Base-by-base conservation (phyloP, 2,888 invertebrate genomes). In the Noctua janthe region DNA sequence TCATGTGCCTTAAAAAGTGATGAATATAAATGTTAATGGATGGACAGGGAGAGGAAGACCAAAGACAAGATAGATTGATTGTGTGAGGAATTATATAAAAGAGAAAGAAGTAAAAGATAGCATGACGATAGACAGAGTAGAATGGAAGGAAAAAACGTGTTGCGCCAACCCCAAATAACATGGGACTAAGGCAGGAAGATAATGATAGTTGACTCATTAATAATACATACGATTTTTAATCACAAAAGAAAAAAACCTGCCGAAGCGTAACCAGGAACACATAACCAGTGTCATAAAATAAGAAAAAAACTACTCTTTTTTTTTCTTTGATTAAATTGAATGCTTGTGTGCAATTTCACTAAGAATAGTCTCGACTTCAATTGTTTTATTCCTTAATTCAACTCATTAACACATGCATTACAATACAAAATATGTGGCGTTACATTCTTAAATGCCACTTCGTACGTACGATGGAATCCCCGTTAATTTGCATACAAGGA, bases 361-460 rank as follows among this genome's bases (percentile, higher is more conserved):
- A 29, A 23, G 59, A 81, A 81, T 56, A 43, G 2, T 67, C 29
- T n/a, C 39, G 11, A n/a, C 20, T 35, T 78, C 13, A 51, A 78
- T 71, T 66, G 59, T 77, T 67, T 83, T 83, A 71, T 59, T 77
- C 15, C 23, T 64, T 17, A 13, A 62, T 43, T n/a, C 51, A 62
- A n/a, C 54, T 49, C 20, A 76, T 56, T 56, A 72, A 17, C 35
- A 74, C 20, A 49, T n/a, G 43, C n/a, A 56, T 62, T 35, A 62
- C 62, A 51, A 51, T 23, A 59, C 35, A 75, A 70, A 81, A 59
- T 72, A 83, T 85, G 67, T 72, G n/a, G 56, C 85, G 35, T 75
- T 62, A 73, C 51, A 85, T 83, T 66, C 56, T 82, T 77, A 15
- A 77, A 1, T 13, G 10, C 39, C 17, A 74, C 81, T 66, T 71